Evolutionary conservation across 2,888 invertebrate genomes (phyloP), one percentile per base, ranked within the genome.

Genomic region (Amphipyra tragopoginis): DNA sequence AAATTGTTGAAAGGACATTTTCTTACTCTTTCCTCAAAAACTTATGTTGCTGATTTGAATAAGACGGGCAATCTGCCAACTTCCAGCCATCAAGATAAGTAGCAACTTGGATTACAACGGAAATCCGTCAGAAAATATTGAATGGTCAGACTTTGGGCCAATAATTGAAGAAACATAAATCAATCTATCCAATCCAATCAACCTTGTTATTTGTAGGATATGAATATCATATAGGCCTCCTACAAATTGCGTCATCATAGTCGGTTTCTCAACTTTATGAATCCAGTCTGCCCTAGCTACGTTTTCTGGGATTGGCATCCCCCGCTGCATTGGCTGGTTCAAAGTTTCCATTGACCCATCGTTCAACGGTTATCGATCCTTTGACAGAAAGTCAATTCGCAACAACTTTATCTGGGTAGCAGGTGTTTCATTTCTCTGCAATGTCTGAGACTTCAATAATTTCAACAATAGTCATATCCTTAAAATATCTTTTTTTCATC

Each of bases 41-140:
- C 65, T 78, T 79, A 80, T 77, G 75, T 70, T 64, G 67, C 56
- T 68, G 64, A 77, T 81, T 79, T 68, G 71, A 74, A 79, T 72
- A 75, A 66, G 52, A 61, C 65, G 70, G 83, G 81, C 83, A 69
- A 39, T 29, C 59, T 66, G 83, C 84, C 84, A 83, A 74, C 56
- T 58, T 57, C 61, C 43, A 67, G 60, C 65, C 69, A 82, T 79
- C 65, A 72, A 68, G 72, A 58, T 69, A 80, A 81, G 74, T 75
- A 75, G 58, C 45, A 60, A 68, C 60, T 73, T 68, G 55, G 58
- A 51, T 68, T 56, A 62, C 58, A 75, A 53, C 56, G 48, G 52
- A 53, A 55, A 56, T 62, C 66, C 26, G 43, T 71, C 74, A 48
- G 73, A 64, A 36, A 61, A 53, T 66, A 72, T 72, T 55, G 47